These are phyloP conservation scores for Itoplectis maculator DNA, from an alignment of 2,888 invertebrate genomes.

Conservation along the genomic window DNA sequence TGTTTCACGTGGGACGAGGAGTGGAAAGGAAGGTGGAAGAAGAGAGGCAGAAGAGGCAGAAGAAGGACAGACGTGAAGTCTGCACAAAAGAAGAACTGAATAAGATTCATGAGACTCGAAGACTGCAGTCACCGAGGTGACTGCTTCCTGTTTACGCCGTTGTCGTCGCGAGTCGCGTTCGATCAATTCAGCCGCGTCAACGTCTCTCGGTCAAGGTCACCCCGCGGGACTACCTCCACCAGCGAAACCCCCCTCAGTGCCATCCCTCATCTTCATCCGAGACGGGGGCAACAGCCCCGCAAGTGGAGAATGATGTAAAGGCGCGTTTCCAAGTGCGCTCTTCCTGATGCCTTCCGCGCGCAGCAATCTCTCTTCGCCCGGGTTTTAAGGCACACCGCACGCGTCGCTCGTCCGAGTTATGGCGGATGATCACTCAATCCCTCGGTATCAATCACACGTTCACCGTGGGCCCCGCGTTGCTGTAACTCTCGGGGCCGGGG, in stretches of 20 bases:
- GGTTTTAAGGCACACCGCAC: constrained; percentile 19
- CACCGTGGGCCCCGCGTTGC: constrained; percentile 73
- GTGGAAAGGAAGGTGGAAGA: constrained; percentile 31
- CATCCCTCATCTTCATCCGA: constrained; percentile 53
- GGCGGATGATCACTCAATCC: constrained; percentile 81
- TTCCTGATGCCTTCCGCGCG: constrained; percentile 50
- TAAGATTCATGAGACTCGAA: constrained; percentile 48
- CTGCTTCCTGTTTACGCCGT: constrained; percentile 54
- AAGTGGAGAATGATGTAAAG: constrained; percentile 56
- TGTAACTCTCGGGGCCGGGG: constrained; percentile 72
- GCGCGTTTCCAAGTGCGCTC: constrained; percentile 65
- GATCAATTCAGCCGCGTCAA: constrained; percentile 53
- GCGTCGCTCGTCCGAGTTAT: constrained; percentile 70
- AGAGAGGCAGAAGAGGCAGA: constrained; percentile 33
- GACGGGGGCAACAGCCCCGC: constrained; percentile 15
- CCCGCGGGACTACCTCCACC: too few relatives aligned
- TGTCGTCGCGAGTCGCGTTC: constrained; percentile 39
- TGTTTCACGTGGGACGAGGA: constrained; percentile 41
- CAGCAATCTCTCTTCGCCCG: constrained; percentile 46
- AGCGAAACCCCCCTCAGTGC: constrained; percentile 13
- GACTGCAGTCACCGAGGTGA: background rate
- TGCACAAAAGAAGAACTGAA: constrained; percentile 27
- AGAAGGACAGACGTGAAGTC: background rate
- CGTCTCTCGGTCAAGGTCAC: constrained; percentile 69
- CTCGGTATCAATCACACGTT: constrained; percentile 81